phyloP scores from a whole-genome alignment of 2,797 vertebrate genomes.

The Taeniopygia guttata region DNA sequence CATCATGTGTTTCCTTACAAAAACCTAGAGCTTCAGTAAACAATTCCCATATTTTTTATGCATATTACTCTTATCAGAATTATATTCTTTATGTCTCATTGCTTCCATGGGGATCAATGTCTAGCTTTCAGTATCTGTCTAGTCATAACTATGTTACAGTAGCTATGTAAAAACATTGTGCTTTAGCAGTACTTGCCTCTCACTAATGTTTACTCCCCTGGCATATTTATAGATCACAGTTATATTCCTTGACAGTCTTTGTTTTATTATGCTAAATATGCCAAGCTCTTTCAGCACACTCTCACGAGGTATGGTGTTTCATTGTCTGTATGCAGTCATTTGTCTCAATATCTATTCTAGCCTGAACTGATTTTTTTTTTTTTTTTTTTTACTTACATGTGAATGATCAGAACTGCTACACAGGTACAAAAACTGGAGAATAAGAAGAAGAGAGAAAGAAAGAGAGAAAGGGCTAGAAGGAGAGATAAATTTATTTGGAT shows the following conservation, averaged over 20 bases:
- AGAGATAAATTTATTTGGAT: neutral
- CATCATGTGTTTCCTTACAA: neutral
- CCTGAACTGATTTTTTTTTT: neutral
- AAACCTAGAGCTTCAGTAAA: neutral
- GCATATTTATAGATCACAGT: neutral
- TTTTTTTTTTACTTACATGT: neutral
- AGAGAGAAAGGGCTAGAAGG: neutral
- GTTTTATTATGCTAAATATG: conserved; percentile 6
- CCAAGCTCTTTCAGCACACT: neutral
- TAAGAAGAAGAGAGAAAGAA: neutral
- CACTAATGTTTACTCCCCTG: neutral
- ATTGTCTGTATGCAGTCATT: neutral
- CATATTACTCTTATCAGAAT: neutral
- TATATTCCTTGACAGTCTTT: neutral
- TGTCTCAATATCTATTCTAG: neutral
- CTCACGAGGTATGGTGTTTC: neutral
- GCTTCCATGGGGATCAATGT: neutral
- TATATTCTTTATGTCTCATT: neutral
- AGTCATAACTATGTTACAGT: neutral
- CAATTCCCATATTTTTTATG: neutral
- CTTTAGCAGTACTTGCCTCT: neutral
- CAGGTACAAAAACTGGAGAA: neutral
- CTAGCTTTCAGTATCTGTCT: neutral
- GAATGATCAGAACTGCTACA: neutral
- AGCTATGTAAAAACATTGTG: neutral